Evolutionary conservation across 2,888 invertebrate species (phyloP), one percentile per base, ranked within the genome.

Genomic region (Zygothrica quintamaculata): DNA sequence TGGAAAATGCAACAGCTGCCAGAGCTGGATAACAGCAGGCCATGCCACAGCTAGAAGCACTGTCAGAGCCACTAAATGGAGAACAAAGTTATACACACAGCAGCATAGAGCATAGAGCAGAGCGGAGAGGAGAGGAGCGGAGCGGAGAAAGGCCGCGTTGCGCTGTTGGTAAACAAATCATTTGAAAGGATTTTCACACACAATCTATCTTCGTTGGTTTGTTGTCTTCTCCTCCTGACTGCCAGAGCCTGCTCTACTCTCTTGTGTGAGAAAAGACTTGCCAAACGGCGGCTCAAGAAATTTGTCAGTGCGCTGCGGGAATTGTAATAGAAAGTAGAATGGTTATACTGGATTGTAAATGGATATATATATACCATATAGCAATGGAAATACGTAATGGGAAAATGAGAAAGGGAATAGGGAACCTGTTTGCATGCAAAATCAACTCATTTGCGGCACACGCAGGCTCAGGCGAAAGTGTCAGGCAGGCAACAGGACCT

Each of bases 1-100:
- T 87, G 84, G 84, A 79, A 84, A 84, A 84, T 84, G 84, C 87
- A 84, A 87, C 84, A 84, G 87, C 87, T 84, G 84, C 87, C 84
- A 78, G 71, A 64, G 77, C 64, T 77, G 87, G 78, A 75, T 84
- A 80, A 80, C 76, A 72, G 75, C 75, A 68, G 69, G 66, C 73
- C 48, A 39, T 43, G 31, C 25, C 39, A 39, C 13, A 40, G 40
- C 39, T 33, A 25, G 18, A 33, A 18, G 22, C 11, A 33, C 15
- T 5, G 13, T 15, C 37, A 25, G 16, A 34, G 40, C 33, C 31
- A 22, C n/a, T 18, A 48, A 47, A 53, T 53, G 29, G n/a, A 29
- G 29, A 29, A 9, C 29, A 29, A 9, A 29, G 29, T 26, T 26
- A n/a, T n/a, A n/a, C n/a, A 8, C 26, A 8, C 8, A 8, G 65